phyloP scores from a whole-genome alignment of 2,888 invertebrate genomes.

The Cerceris rybyensis region DNA sequence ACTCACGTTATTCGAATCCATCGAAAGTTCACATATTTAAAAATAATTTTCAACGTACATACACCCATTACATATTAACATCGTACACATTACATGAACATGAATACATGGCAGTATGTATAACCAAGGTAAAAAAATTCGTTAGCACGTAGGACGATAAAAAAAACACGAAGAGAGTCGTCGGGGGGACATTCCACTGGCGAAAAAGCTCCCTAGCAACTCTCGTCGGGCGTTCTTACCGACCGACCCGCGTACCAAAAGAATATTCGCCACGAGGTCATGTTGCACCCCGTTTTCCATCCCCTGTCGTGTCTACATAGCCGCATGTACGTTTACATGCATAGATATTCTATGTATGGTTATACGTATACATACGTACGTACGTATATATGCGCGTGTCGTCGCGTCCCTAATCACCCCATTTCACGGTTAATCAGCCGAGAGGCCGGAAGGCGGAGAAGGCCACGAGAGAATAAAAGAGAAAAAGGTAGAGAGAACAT shows the following conservation, averaged over 20 bases:
- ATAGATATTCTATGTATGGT: too few relatives aligned
- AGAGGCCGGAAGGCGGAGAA: conserved; percentile 40
- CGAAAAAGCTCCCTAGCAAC: conserved; percentile 26
- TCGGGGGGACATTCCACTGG: conserved; percentile 1
- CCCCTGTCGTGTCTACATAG: conserved; percentile 32
- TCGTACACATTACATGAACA: neutral
- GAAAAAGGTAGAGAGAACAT: neutral
- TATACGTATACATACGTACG: too few relatives aligned
- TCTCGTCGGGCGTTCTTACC: conserved; percentile 32
- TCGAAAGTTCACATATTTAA: neutral
- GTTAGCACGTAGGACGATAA: neutral
- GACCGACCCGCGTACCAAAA: conserved; percentile 40
- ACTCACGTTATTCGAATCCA: neutral
- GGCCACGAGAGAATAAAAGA: neutral
- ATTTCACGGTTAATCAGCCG: conserved; percentile 62
- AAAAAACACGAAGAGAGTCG: neutral
- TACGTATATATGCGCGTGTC: conserved; percentile 42
- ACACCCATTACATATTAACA: too few relatives aligned
- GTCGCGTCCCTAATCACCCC: conserved; percentile 55
- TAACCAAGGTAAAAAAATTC: neutral
- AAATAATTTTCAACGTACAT: too few relatives aligned
- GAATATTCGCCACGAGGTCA: conserved; percentile 56
- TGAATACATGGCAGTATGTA: neutral
- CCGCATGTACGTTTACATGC: conserved; percentile 26
- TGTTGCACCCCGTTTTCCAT: conserved; percentile 31